These are phyloP conservation scores for Drosophila leontia DNA, from an alignment of 1,140 invertebrate species.

Conservation along the genomic window DNA sequence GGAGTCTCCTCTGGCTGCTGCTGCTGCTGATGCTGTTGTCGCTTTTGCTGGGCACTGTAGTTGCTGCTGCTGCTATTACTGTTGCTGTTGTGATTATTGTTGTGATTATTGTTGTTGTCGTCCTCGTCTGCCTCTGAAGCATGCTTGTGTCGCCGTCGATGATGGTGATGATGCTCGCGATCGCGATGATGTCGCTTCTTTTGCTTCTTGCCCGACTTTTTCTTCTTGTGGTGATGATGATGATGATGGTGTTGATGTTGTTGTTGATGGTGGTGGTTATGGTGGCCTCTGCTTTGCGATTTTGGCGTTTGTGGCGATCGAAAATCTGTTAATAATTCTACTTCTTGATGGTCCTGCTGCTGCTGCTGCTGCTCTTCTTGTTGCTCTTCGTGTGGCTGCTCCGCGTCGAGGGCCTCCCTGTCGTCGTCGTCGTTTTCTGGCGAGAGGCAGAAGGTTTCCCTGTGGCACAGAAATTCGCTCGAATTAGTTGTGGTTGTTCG, in stretches of 20 bases:
- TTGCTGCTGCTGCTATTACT: slow-evolving; percentile 42
- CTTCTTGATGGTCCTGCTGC: slow-evolving; percentile 26
- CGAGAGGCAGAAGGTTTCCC: slow-evolving; percentile 83
- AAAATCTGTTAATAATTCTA: slow-evolving; percentile 52
- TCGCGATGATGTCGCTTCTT: slow-evolving; percentile 72
- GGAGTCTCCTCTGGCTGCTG: slow-evolving; percentile 21
- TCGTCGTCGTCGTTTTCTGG: slow-evolving; percentile 76
- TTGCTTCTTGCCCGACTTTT: slow-evolving; percentile 81
- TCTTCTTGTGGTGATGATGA: slow-evolving; percentile 77
- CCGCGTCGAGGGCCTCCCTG: slow-evolving; percentile 38
- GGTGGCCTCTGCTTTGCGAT: slow-evolving; percentile 57
- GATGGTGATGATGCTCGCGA: slow-evolving; percentile 66
- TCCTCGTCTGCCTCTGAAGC: slow-evolving; percentile 63
- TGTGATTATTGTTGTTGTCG: slow-evolving; percentile 49
- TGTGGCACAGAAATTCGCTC: slow-evolving; percentile 84
- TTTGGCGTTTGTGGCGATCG: slow-evolving; percentile 66
- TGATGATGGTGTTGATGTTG: slow-evolving; percentile 45
- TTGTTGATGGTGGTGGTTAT: slow-evolving; percentile 30
- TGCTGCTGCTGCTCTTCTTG: slow-evolving; percentile 16
- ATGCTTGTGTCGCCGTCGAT: slow-evolving; percentile 79
- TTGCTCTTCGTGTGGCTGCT: slow-evolving; percentile 23
- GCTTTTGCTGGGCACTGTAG: slow-evolving; percentile 20
- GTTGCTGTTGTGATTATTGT: slow-evolving; percentile 40
- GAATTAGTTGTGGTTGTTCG: slow-evolving; percentile 84
- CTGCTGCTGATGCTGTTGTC: slow-evolving; percentile 41